Conservation (phyloP, 2,797 vertebrate species). For the Gallinago nigripennis region DNA sequence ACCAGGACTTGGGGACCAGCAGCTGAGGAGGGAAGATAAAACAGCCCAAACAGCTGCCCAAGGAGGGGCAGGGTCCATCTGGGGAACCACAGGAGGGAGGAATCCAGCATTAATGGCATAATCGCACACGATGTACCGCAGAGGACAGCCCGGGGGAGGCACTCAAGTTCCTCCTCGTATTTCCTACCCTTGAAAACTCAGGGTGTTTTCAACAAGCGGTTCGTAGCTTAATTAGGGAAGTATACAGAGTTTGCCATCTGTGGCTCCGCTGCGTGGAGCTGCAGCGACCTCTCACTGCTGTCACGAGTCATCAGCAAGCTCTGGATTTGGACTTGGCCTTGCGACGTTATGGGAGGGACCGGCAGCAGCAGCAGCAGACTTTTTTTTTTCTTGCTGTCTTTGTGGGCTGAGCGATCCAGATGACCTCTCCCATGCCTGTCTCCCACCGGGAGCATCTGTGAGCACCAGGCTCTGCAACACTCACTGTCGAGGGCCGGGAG, state of each 20-base stretch:
- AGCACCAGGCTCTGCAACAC: background rate
- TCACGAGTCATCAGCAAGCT: background rate
- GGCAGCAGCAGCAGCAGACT: background rate
- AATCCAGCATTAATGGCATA: background rate
- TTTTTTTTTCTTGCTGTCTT: background rate
- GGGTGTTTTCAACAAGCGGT: background rate
- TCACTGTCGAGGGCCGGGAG: constrained; percentile 86
- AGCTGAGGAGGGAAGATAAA: background rate
- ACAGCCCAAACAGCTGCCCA: background rate
- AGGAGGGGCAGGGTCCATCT: background rate
- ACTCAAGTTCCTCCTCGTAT: background rate
- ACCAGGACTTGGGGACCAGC: background rate
- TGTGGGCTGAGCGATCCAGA: background rate
- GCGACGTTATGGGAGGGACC: fast-evolving
- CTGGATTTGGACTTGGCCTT: background rate
- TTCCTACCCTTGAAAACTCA: background rate
- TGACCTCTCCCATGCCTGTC: background rate
- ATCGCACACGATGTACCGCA: background rate
- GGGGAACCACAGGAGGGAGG: background rate
- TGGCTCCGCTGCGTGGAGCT: background rate
- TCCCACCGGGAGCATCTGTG: background rate
- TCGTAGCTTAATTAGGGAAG: background rate
- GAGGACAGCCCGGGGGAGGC: background rate
- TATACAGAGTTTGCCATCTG: background rate
- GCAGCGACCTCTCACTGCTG: constrained; percentile 2